phyloP scores from a whole-genome alignment of 2,888 invertebrate genomes.

The Serripes groenlandicus region DNA sequence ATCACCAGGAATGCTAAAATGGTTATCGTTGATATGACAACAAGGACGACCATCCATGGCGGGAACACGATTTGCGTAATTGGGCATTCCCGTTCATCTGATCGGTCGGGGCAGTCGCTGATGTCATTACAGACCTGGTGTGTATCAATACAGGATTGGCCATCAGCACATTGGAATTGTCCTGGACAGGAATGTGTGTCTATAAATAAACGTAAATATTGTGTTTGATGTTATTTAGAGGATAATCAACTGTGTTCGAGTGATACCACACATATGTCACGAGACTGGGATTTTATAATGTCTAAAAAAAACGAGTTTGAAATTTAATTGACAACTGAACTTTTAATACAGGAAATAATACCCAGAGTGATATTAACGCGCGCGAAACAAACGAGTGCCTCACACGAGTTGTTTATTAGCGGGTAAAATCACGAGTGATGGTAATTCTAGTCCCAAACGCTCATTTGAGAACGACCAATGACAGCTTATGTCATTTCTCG shows the following conservation, averaged over 20 bases:
- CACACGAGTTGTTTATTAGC: too few species aligned
- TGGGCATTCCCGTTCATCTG: constrained; percentile 14
- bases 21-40: not conserved
- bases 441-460: too few species aligned
- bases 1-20: not conserved
- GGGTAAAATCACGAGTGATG: too few species aligned
- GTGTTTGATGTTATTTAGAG: too few species aligned
- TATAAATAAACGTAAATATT: not conserved
- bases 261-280: too few species aligned
- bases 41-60: constrained; percentile 10
- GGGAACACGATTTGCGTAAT: not conserved
- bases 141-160: not conserved
- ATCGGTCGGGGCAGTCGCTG: constrained; percentile 7
- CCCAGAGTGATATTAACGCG: too few species aligned
- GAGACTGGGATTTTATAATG: too few species aligned
- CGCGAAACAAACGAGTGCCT: too few species aligned
- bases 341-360: too few species aligned
- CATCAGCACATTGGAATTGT: constrained; percentile 15
- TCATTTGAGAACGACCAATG: too few species aligned
- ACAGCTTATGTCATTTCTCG: too few species aligned
- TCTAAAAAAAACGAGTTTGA: not conserved
- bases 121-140: constrained; percentile 7
- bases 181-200: constrained; percentile 11
- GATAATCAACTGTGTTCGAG: too few species aligned
- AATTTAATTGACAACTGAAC: not conserved